Evolutionary conservation across 2,797 vertebrate genomes (phyloP), one percentile per base, ranked within the genome.

Genomic region (Sebastiscus albofasciatus): DNA sequence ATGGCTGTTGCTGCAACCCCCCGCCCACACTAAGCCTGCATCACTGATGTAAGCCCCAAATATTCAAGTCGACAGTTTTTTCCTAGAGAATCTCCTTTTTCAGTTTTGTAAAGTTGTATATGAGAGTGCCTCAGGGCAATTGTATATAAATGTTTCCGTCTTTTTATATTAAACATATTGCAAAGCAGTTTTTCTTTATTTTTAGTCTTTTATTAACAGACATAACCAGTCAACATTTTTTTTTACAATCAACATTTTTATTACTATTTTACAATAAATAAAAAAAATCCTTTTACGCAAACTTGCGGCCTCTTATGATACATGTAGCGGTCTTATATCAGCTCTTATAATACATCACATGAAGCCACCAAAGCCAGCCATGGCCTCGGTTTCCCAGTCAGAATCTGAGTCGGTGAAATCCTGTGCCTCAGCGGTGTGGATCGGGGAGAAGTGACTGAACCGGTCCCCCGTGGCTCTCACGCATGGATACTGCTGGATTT

Each of bases 311-410:
- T 81, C 69, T 75, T 70, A 79, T 73, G 13, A 66, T 79, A 72
- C 67, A 71, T 24, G 8, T 34, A 49, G 54, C 11, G 46, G 29
- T 60, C 8, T 67, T 24, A 64, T 5, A 66, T 29, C 24, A 29
- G 12, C 31, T 82, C 2, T 39, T 27, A 11, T 26, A 2, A 76
- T 22, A 18, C 56, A 33, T 93, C 89, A 96, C 86, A 96, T 84
- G 18, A 96, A 96, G 46, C 85, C 90, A 26, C 79, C 66, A 67
- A 96, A 95, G 12, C 92, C 87, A 13, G 86, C 90, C 81, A 96
- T 91, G 65, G 94, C 92, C 31, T 95, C 94, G 3, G 84, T 96
- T 56, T 97, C 96, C 96, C 97, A 97, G 75, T 96, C 97, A 0
- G 96, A 96, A 68, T 96, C 95, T 0, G 95, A 96, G 78, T 96